Percentiles rank a stretch among this genome's conserved stretches.
Evolutionary conservation across 2,113 vertebrate species (phyloP).

Genomic region (Colius striatus): DNA sequence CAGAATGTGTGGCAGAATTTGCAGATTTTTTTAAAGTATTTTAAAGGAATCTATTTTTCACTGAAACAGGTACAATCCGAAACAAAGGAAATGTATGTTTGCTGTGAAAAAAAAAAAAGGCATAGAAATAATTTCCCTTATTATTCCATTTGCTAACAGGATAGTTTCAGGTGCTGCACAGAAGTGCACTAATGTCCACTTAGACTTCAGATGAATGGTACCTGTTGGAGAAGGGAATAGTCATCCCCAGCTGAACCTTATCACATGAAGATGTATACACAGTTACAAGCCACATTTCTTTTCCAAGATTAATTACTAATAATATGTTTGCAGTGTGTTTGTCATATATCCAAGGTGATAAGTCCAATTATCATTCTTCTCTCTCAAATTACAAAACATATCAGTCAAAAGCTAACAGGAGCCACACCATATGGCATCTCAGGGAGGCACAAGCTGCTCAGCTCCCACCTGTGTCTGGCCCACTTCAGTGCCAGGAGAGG

Average conservation of each 20-base stretch:
- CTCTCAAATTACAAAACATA: slow-evolving; percentile 15
- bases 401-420: slow-evolving; percentile 22
- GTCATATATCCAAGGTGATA: background rate
- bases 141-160: background rate
- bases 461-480: background rate
- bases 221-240: background rate
- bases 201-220: background rate
- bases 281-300: background rate
- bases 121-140: background rate
- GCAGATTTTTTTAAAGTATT: background rate
- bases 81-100: background rate
- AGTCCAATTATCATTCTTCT: background rate
- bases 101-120: background rate
- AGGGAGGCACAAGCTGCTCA: background rate
- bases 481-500: background rate
- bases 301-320: background rate
- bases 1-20: background rate
- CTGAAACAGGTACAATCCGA: background rate
- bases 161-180: background rate
- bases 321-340: rapidly evolving
- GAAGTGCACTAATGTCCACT: background rate
- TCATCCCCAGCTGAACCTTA: background rate
- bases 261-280: background rate
- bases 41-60: background rate
- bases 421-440: background rate